Conservation (phyloP, 2,113 vertebrate genomes). For the Chrysochloris asiatica region DNA sequence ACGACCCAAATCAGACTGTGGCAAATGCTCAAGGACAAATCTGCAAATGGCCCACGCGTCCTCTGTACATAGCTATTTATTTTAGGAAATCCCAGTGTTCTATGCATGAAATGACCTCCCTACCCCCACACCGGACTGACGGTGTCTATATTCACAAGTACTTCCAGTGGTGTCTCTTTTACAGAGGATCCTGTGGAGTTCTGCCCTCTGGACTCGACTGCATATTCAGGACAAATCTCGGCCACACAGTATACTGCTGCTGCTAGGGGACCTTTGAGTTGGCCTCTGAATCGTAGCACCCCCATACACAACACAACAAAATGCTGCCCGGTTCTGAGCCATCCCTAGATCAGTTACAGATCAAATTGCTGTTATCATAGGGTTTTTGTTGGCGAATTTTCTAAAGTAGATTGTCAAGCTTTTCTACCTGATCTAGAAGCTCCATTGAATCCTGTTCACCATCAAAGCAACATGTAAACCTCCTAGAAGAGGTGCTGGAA, state of each 20-base stretch:
- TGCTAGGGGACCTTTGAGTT: not conserved
- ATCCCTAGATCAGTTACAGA: not conserved
- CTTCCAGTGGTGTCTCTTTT: not conserved
- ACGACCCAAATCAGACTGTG: not conserved
- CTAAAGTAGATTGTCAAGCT: not conserved
- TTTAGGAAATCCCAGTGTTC: not conserved
- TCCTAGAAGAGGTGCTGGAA: not conserved
- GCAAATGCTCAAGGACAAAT: conserved; percentile 24
- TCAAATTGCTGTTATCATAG: not conserved
- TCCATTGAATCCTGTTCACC: not conserved
- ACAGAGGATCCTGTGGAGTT: not conserved
- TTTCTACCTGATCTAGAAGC: not conserved
- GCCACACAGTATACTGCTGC: not conserved
- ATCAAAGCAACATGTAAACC: not conserved
- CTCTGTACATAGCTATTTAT: not conserved
- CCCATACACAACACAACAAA: not conserved
- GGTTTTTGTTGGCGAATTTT: not conserved
- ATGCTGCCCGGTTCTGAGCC: not conserved
- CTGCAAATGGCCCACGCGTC: not conserved
- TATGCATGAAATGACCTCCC: not conserved
- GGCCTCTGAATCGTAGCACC: not conserved
- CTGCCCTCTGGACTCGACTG: not conserved
- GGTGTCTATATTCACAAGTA: not conserved
- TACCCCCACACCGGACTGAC: fast-evolving
- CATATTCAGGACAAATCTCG: not conserved